These are phyloP conservation scores for Philypnodon macrostomus DNA, from an alignment of 2,797 vertebrate species.

Conservation along the genomic window DNA sequence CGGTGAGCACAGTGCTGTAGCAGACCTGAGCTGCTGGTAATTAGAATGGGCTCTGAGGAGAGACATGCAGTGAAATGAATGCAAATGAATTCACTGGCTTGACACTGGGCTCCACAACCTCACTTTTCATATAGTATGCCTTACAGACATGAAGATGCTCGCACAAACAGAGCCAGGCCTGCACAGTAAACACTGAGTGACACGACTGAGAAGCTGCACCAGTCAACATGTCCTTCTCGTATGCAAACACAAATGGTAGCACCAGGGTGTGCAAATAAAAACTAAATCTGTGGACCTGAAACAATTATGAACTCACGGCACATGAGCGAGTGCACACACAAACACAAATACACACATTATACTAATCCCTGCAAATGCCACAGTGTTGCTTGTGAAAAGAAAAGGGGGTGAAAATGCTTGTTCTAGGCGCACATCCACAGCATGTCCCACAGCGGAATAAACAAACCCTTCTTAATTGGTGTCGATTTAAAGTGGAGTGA, in stretches of 20 bases:
- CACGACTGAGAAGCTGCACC: conserved; percentile 33
- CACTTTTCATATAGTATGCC: conserved; percentile 66
- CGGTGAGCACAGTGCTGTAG: conserved; percentile 60
- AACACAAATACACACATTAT: conserved; percentile 25
- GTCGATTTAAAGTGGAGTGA: conserved; percentile 73
- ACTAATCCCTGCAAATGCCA: conserved; percentile 67
- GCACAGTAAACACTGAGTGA: conserved; percentile 52
- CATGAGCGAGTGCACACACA: conserved; percentile 12
- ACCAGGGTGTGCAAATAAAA: conserved; percentile 34
- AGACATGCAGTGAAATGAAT: conserved; percentile 76
- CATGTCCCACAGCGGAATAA: conserved; percentile 65
- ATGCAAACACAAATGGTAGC: conserved; percentile 3
- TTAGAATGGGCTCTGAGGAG: conserved; percentile 77
- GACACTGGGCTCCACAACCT: conserved; percentile 60
- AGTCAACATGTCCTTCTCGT: conserved; percentile 22
- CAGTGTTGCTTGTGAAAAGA: conserved; percentile 53
- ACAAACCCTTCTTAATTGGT: conserved; percentile 76
- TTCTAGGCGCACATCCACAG: conserved; percentile 54
- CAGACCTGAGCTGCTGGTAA: conserved; percentile 75
- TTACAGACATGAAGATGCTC: conserved; percentile 61
- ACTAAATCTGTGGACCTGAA: conserved; percentile 25
- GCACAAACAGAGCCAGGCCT: conserved; percentile 48
- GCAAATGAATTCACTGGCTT: conserved; percentile 78
- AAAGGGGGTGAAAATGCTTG: conserved; percentile 45
- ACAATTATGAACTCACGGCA: conserved; percentile 35